Conservation (phyloP, 2,888 invertebrate species). For the Nomada flava region DNA sequence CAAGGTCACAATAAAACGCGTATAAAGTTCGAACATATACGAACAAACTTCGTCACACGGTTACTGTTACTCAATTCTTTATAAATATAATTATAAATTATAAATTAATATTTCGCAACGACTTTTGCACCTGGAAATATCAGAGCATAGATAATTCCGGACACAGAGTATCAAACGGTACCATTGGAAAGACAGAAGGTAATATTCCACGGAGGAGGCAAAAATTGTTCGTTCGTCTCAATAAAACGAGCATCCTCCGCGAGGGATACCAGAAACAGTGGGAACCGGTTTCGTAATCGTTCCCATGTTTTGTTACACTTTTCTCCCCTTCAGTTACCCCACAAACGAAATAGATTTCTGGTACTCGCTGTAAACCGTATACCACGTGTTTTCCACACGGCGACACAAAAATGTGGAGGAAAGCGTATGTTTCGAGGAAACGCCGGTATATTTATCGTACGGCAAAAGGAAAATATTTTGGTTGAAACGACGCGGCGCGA, state of each 20-base stretch:
- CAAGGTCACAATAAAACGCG: too few species aligned
- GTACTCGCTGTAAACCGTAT: not conserved
- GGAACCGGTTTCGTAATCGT: constrained; percentile 34
- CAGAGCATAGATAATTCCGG: too few species aligned
- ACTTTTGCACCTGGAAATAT: too few species aligned
- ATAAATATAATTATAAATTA: too few species aligned
- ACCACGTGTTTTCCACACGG: not conserved
- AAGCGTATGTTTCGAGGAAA: not conserved
- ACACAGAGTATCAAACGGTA: too few species aligned
- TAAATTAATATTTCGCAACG: too few species aligned
- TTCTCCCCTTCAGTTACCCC: not conserved
- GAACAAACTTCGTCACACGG: too few species aligned
- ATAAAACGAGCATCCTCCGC: not conserved
- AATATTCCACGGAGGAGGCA: not conserved
- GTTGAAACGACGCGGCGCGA: constrained; percentile 1
- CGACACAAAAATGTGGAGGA: not conserved
- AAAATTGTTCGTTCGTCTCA: too few species aligned
- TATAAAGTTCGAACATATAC: too few species aligned
- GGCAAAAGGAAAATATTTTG: constrained; percentile 25
- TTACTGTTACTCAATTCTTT: too few species aligned
- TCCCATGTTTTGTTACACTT: not conserved
- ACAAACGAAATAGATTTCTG: not conserved
- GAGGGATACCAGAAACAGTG: not conserved
- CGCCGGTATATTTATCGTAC: constrained; percentile 2
- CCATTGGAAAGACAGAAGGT: not conserved